A percentile compares a stretch with the other conserved stretches of the same genome.
These are phyloP conservation scores for Lutraria lutraria DNA, from an alignment of 2,888 invertebrate genomes.

Conservation along the genomic window DNA sequence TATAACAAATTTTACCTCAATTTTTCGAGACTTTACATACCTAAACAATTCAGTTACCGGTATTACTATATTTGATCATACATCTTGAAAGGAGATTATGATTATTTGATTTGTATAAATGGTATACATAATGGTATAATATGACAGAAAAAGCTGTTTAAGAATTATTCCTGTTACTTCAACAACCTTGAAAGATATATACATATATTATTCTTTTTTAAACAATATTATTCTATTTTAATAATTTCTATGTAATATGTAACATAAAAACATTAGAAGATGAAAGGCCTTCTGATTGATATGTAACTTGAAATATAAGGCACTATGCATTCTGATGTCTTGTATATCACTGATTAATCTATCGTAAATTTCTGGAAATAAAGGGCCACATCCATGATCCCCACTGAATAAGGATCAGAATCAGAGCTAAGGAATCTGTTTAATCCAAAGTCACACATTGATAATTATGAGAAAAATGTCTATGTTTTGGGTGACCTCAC, in stretches of 20 bases:
- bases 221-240: neutral
- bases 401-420: neutral
- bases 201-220: neutral
- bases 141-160: neutral
- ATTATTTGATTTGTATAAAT: neutral
- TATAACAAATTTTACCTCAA: neutral
- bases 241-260: neutral
- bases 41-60: too few species aligned
- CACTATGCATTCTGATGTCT: neutral
- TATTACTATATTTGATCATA: neutral
- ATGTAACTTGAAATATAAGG: conserved; percentile 12
- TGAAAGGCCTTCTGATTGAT: neutral
- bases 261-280: neutral
- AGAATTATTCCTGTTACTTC: neutral
- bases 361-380: neutral
- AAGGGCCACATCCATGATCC: neutral
- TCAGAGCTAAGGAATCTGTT: neutral
- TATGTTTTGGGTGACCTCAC: neutral
- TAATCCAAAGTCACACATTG: neutral
- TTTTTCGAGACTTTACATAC: too few species aligned
- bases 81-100: neutral
- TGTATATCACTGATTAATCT: neutral
- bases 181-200: neutral
- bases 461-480: neutral
- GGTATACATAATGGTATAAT: neutral